Percentiles rank a stretch among this genome's conserved stretches.
phyloP scores from a whole-genome alignment of 1,140 invertebrate genomes.

The Drosophila neocordata region DNA sequence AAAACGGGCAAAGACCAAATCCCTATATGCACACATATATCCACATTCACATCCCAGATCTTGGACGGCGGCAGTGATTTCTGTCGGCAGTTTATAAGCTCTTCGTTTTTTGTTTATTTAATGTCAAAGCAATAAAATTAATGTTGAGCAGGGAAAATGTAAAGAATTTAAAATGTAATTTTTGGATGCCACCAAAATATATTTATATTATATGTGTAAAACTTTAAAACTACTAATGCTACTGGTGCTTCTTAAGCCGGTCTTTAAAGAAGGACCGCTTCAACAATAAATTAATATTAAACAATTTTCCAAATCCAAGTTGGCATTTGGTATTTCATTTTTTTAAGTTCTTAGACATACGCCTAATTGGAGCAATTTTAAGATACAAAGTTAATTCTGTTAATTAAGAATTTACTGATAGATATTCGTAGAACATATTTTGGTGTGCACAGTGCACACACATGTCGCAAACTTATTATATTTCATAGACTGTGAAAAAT shows the following conservation, averaged over 20 bases:
- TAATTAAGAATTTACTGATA: constrained; percentile 46
- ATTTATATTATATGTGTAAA: too few relatives aligned
- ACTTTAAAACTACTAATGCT: too few relatives aligned
- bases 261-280: too few relatives aligned
- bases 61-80: constrained; percentile 15
- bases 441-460: constrained; percentile 35
- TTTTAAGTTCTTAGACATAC: not conserved
- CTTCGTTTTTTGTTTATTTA: constrained; percentile 59
- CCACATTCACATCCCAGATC: constrained; percentile 27
- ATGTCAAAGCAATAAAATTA: constrained; percentile 64
- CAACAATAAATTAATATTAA: too few relatives aligned
- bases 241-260: too few relatives aligned
- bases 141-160: not conserved
- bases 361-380: not conserved
- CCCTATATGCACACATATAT: constrained; percentile 16
- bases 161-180: too few relatives aligned
- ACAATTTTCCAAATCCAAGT: not conserved
- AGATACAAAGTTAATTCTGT: constrained; percentile 10
- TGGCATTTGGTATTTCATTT: not conserved
- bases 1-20: constrained; percentile 49
- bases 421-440: constrained; percentile 15
- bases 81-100: constrained; percentile 20
- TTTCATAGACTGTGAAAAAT: constrained; percentile 82
- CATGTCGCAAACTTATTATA: constrained; percentile 81
- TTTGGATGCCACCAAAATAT: too few relatives aligned